Percentiles rank a stretch among this genome's conserved stretches.
These are phyloP conservation scores for Eupithecia subfuscata DNA, from an alignment of 2,888 invertebrate species.

Conservation along the genomic window DNA sequence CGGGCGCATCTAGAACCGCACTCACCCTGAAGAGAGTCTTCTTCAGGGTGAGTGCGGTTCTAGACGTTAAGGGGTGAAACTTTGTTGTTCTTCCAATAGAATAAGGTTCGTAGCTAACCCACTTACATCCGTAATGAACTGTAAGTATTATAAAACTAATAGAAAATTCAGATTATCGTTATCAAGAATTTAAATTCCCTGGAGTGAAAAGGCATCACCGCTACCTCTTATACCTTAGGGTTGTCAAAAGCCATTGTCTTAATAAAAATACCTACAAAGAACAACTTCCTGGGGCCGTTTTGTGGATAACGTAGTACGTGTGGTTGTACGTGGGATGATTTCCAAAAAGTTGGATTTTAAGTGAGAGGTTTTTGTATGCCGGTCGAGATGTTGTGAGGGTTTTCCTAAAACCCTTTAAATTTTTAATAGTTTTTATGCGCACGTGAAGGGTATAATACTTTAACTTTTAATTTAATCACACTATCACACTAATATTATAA, in stretches of 20 bases:
- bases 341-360: conserved; percentile 33
- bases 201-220: conserved; percentile 28
- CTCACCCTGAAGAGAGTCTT: too few species aligned
- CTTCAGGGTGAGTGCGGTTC: too few species aligned
- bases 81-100: too few species aligned
- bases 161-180: too few species aligned
- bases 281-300: conserved; percentile 56
- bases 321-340: conserved; percentile 60
- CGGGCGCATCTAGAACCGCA: too few species aligned
- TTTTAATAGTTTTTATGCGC: background rate
- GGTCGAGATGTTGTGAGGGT: background rate
- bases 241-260: conserved; percentile 58
- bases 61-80: too few species aligned
- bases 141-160: too few species aligned
- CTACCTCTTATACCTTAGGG: conserved; percentile 44
- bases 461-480: background rate
- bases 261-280: conserved; percentile 70
- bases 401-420: background rate
- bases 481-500: background rate
- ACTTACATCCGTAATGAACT: too few species aligned
- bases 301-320: conserved; percentile 41
- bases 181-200: too few species aligned
- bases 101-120: too few species aligned
- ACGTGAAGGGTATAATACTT: background rate
- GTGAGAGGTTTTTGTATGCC: conserved; percentile 15